Evolutionary conservation across 1,140 invertebrate species (phyloP).

Genomic region (Listronotus bonariensis): DNA sequence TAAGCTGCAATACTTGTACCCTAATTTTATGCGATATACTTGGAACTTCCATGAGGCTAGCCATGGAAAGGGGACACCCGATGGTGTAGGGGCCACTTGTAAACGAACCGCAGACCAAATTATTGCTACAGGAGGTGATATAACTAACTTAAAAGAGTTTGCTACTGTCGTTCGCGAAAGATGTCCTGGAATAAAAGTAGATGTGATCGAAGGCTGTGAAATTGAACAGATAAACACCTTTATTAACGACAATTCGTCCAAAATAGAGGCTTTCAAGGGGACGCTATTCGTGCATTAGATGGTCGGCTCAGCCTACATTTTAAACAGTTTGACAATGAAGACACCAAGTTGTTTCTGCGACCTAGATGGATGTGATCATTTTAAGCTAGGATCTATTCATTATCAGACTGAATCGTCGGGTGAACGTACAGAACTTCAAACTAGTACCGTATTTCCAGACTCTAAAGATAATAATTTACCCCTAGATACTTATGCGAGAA

Average conservation of each 20-base stretch:
- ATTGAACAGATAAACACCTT: slow-evolving; percentile 36
- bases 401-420: no score
- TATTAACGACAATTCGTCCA: slow-evolving; percentile 17
- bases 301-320: no score
- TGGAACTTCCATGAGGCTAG: slow-evolving; percentile 25
- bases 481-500: no score
- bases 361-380: no score
- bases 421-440: no score
- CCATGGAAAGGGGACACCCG: slow-evolving; percentile 31
- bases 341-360: no score
- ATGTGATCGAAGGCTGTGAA: slow-evolving; percentile 36
- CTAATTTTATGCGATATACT: slow-evolving; percentile 2
- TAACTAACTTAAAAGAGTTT: slow-evolving; percentile 43
- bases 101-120: slow-evolving; percentile 12
- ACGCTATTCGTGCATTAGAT: slow-evolving; percentile 23
- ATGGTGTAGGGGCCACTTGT: slow-evolving; percentile 63
- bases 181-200: slow-evolving; percentile 30
- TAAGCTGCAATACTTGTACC: slow-evolving; percentile 5
- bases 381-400: no score
- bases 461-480: no score
- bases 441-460: no score
- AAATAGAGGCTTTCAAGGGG: slow-evolving; percentile 41
- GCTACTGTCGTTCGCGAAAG: slow-evolving; percentile 38
- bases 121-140: slow-evolving; percentile 31
- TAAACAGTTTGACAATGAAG: no score